A percentile compares a stretch with the other conserved stretches of the same genome.
phyloP scores from a whole-genome alignment of 1,140 invertebrate species.

The Diorhabda sublineata region DNA sequence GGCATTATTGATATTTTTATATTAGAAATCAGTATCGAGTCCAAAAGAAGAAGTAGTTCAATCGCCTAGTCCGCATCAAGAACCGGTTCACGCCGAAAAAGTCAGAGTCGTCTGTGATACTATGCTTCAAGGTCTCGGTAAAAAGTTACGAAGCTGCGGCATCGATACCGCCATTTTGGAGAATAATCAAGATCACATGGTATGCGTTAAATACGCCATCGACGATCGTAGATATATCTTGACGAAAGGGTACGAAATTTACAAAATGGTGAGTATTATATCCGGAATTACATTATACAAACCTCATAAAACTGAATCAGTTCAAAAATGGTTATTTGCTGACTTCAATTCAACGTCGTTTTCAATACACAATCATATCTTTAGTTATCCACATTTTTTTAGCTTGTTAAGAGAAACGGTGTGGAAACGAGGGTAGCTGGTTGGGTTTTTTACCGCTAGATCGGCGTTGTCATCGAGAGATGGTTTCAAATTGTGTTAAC shows the following conservation, averaged over 20 bases:
- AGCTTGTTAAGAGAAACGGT: too few species aligned
- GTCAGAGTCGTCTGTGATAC: conserved; percentile 54
- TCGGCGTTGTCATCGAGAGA: too few species aligned
- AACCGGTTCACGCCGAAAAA: conserved; percentile 31
- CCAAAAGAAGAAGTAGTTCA: conserved; percentile 23
- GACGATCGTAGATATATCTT: conserved; percentile 56
- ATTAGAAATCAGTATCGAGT: conserved; percentile 14
- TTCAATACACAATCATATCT: too few species aligned
- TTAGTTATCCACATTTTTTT: too few species aligned
- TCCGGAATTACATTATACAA: too few species aligned
- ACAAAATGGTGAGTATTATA: conserved; percentile 42
- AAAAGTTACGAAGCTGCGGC: conserved; percentile 60
- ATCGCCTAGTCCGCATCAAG: conserved; percentile 27
- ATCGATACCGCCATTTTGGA: conserved; percentile 58
- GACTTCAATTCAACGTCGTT: too few species aligned
- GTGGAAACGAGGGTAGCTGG: too few species aligned
- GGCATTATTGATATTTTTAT: neutral
- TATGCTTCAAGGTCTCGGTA: conserved; percentile 55
- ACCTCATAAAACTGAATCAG: too few species aligned
- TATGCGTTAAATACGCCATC: conserved; percentile 50
- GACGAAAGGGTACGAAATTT: conserved; percentile 50
- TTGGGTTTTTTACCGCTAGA: too few species aligned
- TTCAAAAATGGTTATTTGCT: too few species aligned
- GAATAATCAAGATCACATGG: conserved; percentile 49
- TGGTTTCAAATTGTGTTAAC: too few species aligned